Percentiles rank a stretch among this genome's conserved stretches.
These are phyloP conservation scores for Tetranychus cinnabarinus DNA, from an alignment of 1,140 invertebrate species.

Conservation along the genomic window DNA sequence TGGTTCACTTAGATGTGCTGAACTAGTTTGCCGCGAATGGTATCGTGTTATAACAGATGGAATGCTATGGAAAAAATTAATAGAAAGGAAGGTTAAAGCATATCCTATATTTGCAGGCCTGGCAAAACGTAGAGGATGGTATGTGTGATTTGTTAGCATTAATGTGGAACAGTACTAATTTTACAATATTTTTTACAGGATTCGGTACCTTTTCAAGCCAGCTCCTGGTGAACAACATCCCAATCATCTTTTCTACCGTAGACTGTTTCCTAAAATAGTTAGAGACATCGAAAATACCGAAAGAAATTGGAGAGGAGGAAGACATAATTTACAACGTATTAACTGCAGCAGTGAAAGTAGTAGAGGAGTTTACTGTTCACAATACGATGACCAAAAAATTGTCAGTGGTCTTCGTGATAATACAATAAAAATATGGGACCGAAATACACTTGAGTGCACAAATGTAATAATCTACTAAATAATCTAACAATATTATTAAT, in stretches of 20 bases:
- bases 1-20: constrained; percentile 71
- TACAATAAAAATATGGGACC: constrained; percentile 96
- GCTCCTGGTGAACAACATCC: constrained; percentile 67
- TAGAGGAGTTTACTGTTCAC: constrained; percentile 94
- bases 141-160: constrained; percentile 15
- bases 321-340: constrained; percentile 84
- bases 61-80: constrained; percentile 90
- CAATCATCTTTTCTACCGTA: constrained; percentile 80
- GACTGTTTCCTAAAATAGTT: constrained; percentile 90
- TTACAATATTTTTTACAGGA: background rate
- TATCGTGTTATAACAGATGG: constrained; percentile 87
- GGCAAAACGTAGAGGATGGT: constrained; percentile 85
- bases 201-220: constrained; percentile 33
- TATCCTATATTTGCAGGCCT: constrained; percentile 88
- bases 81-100: constrained; percentile 67
- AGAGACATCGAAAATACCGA: constrained; percentile 67
- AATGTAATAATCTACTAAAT: constrained; percentile 30
- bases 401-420: constrained; percentile 97
- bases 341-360: constrained; percentile 82
- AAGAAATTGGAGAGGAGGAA: constrained; percentile 89
- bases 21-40: constrained; percentile 95
- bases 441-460: constrained; percentile 63
- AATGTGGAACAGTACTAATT: too few species aligned
- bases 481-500: constrained; percentile 2
- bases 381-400: constrained; percentile 97